A percentile compares a stretch with the other conserved stretches of the same genome.
phyloP scores from a whole-genome alignment of 2,113 vertebrate species.

The Nesogale talazaci region DNA sequence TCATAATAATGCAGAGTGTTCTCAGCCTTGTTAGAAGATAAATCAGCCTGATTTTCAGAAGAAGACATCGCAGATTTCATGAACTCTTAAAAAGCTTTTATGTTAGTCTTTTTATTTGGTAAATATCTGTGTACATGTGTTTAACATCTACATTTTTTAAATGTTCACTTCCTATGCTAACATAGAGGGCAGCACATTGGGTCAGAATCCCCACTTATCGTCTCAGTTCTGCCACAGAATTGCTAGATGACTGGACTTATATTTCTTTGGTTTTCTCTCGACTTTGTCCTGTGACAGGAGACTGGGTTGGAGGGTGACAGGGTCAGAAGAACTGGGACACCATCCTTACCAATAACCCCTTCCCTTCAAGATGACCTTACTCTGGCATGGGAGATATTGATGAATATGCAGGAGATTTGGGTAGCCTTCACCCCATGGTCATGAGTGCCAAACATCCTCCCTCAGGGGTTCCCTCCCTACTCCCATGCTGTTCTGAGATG shows the following conservation, averaged over 20 bases:
- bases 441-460: not conserved
- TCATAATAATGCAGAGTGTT: constrained; percentile 74
- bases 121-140: not conserved
- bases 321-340: not conserved
- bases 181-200: not conserved
- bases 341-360: not conserved
- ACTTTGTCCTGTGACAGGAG: not conserved
- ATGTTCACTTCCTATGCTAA: not conserved
- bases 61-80: not conserved
- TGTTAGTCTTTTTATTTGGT: not conserved
- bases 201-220: not conserved
- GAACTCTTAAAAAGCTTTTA: not conserved
- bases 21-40: constrained; percentile 73
- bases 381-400: not conserved
- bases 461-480: not conserved
- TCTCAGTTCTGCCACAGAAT: not conserved
- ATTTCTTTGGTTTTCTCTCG: not conserved
- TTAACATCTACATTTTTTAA: not conserved
- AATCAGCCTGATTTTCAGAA: constrained; percentile 75
- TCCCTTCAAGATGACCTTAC: not conserved
- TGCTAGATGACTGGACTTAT: not conserved
- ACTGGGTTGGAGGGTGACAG: not conserved
- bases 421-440: not conserved
- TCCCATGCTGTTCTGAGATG: not conserved
- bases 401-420: not conserved